phyloP scores from a whole-genome alignment of 2,888 invertebrate genomes.

The Axea sp. region DNA sequence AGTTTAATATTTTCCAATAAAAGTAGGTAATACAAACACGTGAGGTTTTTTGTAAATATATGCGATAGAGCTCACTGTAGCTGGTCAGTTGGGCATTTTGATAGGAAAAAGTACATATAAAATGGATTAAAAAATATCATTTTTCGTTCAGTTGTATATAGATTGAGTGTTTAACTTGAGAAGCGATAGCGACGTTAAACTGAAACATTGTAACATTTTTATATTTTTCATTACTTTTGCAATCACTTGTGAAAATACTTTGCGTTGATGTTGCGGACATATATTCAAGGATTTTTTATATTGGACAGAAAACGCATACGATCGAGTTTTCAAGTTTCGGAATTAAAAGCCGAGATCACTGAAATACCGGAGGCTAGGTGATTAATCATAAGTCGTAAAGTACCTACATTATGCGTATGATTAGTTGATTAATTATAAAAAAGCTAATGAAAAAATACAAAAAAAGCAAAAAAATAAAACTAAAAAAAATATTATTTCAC shows the following conservation, averaged over 20 bases:
- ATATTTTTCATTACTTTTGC: slow-evolving; percentile 45
- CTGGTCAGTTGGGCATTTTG: slow-evolving; percentile 74
- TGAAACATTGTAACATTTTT: slow-evolving; percentile 30
- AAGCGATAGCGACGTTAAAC: slow-evolving; percentile 26
- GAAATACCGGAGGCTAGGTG: slow-evolving; percentile 68
- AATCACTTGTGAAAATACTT: slow-evolving; percentile 34
- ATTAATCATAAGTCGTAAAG: slow-evolving; percentile 70
- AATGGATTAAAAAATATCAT: slow-evolving; percentile 29
- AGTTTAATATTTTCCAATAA: slow-evolving; percentile 71
- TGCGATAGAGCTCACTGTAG: slow-evolving; percentile 70
- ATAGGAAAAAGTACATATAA: slow-evolving; percentile 50
- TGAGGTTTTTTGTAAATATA: slow-evolving; percentile 69
- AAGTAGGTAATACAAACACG: slow-evolving; percentile 63
- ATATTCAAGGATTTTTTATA: slow-evolving; percentile 40
- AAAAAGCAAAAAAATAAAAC: slow-evolving; percentile 45
- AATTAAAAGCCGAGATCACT: slow-evolving; percentile 54
- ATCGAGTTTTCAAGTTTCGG: slow-evolving; percentile 39
- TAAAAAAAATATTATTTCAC: slow-evolving; percentile 68
- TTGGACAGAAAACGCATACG: slow-evolving; percentile 32
- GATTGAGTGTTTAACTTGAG: slow-evolving; percentile 27
- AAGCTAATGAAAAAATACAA: slow-evolving; percentile 59
- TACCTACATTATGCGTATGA: slow-evolving; percentile 69
- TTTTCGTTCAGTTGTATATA: slow-evolving; percentile 53
- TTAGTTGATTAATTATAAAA: slow-evolving; percentile 67
- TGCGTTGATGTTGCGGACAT: slow-evolving; percentile 30